Percentiles rank a stretch among this genome's conserved stretches.
phyloP scores from a whole-genome alignment of 2,888 invertebrate species.

The Geotrupes spiniger region DNA sequence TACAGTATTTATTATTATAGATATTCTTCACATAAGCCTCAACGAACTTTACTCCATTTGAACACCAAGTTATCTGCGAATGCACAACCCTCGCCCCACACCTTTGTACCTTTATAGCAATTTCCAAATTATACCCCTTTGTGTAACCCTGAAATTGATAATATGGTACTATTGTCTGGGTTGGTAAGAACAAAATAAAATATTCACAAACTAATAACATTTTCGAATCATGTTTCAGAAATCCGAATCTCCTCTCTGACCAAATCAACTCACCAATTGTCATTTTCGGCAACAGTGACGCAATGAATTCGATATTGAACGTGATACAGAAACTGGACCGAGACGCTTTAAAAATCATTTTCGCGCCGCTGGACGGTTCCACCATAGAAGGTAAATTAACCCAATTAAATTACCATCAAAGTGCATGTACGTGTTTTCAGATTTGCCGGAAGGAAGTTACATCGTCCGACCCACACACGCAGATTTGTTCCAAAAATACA shows the following conservation, averaged over 20 bases:
- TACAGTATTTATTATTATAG: no score
- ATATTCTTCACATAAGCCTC: no score
- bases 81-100: no score
- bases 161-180: no score
- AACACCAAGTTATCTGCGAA: no score
- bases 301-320: slow-evolving; percentile 20
- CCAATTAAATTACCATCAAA: not conserved
- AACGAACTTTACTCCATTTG: no score
- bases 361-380: slow-evolving; percentile 26
- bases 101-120: no score
- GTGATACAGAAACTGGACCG: slow-evolving; percentile 9
- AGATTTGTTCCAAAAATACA: slow-evolving; percentile 30
- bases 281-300: slow-evolving; percentile 34
- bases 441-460: slow-evolving; percentile 40
- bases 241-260: not conserved
- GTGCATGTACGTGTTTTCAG: slow-evolving; percentile 33
- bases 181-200: no score
- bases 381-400: slow-evolving; percentile 24
- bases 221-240: no score
- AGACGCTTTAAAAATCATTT: slow-evolving; percentile 19
- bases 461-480: slow-evolving; percentile 40
- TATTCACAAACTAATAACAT: no score
- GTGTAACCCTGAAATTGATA: no score
- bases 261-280: slow-evolving; percentile 28
- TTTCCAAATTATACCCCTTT: no score